Evolutionary conservation across 2,888 invertebrate genomes (phyloP).

Genomic region (Campopleginae sp.): DNA sequence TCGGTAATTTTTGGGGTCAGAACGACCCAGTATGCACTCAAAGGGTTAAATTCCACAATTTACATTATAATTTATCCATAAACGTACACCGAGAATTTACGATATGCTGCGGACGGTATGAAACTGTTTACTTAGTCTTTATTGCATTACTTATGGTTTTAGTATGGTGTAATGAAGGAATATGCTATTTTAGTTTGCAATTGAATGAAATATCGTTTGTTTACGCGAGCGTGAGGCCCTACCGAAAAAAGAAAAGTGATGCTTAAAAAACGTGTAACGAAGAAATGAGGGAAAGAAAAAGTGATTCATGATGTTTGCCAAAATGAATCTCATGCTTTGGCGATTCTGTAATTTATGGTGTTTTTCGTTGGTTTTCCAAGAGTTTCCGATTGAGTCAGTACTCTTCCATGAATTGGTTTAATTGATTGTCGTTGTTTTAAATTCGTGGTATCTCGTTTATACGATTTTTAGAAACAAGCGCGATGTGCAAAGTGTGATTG

Average conservation of each 20-base stretch:
- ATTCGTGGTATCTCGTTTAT: conserved; percentile 4
- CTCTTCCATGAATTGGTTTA: neutral
- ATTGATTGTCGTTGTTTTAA: conserved; percentile 14
- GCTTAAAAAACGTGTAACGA: neutral
- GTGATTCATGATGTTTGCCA: neutral
- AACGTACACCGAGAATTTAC: no score
- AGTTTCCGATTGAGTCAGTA: neutral
- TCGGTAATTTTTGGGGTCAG: no score
- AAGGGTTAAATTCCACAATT: no score
- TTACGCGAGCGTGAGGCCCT: no score
- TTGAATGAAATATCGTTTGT: no score
- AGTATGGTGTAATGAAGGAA: no score
- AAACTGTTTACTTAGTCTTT: no score
- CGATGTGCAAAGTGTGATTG: conserved; percentile 22
- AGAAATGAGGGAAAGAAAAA: neutral
- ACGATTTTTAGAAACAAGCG: neutral
- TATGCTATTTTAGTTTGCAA: no score
- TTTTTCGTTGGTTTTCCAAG: neutral
- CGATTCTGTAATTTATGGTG: neutral
- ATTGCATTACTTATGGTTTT: no score
- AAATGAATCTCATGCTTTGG: neutral
- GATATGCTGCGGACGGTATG: no score
- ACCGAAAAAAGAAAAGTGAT: neutral
- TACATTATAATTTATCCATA: no score
- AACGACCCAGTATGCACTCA: no score